Percentiles rank a stretch among this genome's conserved stretches.
These are phyloP conservation scores for Panagrolaimus sp. DNA, from an alignment of 1,140 invertebrate genomes.

Conservation along the genomic window DNA sequence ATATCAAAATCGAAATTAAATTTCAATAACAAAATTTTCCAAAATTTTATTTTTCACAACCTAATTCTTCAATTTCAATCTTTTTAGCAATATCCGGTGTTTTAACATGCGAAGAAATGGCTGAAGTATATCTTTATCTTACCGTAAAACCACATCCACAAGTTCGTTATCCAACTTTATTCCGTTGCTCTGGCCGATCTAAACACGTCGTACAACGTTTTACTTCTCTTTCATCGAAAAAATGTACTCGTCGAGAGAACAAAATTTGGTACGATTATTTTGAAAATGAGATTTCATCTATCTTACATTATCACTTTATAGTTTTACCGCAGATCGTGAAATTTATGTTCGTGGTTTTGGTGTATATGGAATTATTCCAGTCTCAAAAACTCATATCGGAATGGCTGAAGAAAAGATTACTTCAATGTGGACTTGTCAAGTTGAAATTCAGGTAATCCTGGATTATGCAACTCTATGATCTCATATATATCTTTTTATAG, in stretches of 20 bases:
- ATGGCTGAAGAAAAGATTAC: conserved; percentile 25
- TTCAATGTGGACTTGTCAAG: conserved; percentile 28
- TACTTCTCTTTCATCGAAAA: conserved; percentile 27
- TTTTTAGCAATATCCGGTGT: conserved; percentile 18
- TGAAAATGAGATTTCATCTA: neutral
- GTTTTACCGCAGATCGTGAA: conserved; percentile 36
- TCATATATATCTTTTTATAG: conserved; percentile 15
- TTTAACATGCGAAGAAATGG: conserved; percentile 38
- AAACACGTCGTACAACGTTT: conserved; percentile 37
- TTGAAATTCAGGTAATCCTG: conserved; percentile 24
- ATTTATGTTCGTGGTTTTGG: conserved; percentile 31
- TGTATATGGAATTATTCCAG: conserved; percentile 30
- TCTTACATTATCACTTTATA: conserved; percentile 10
- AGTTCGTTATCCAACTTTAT: conserved; percentile 33
- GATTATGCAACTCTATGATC: neutral
- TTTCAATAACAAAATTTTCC: too few relatives aligned
- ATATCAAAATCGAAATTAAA: too few relatives aligned
- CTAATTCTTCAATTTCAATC: neutral
- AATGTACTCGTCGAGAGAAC: conserved; percentile 37
- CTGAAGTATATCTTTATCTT: conserved; percentile 45
- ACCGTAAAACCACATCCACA: conserved; percentile 31
- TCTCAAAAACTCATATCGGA: conserved; percentile 28
- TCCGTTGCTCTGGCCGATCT: conserved; percentile 36
- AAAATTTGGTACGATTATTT: conserved; percentile 20
- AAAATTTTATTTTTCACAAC: too few relatives aligned